Evolutionary conservation across 2,113 vertebrate genomes (phyloP).

Genomic region (Triplophysa siluroides): DNA sequence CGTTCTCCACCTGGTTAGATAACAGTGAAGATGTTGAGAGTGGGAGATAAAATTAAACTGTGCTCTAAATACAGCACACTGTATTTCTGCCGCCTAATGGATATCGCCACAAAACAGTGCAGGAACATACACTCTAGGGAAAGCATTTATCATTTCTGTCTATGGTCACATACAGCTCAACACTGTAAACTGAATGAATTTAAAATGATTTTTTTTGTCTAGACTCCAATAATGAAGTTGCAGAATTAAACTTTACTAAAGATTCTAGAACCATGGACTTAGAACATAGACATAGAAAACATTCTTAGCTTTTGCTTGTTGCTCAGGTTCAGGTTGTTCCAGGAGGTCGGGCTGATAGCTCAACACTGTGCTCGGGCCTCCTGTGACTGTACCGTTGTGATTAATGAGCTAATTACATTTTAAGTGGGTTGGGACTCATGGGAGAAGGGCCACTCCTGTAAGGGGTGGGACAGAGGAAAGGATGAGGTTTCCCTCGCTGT

Average conservation of each 20-base stretch:
- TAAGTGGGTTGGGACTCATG: slow-evolving; percentile 41
- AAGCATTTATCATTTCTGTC: not conserved
- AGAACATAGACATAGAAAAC: not conserved
- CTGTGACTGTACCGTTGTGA: slow-evolving; percentile 17
- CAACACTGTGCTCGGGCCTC: not conserved
- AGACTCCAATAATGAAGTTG: not conserved
- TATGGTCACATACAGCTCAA: not conserved
- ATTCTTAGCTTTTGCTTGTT: not conserved
- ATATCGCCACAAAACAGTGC: not conserved
- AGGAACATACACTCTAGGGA: not conserved
- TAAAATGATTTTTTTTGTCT: not conserved
- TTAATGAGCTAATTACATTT: slow-evolving; percentile 42
- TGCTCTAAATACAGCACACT: not conserved
- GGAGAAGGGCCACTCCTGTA: slow-evolving; percentile 16
- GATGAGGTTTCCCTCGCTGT: not conserved
- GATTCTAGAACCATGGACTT: not conserved
- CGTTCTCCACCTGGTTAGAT: slow-evolving; percentile 5
- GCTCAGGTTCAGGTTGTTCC: not conserved
- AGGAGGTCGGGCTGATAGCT: not conserved
- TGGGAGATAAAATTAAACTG: slow-evolving; percentile 11
- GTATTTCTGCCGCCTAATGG: not conserved
- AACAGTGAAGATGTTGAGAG: not conserved
- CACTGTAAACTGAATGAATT: not conserved
- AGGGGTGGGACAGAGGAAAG: slow-evolving; percentile 7
- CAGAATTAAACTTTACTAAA: not conserved